Percentiles rank a stretch among this genome's conserved stretches.
Evolutionary conservation across 2,888 invertebrate species (phyloP).

Genomic region (Chloroclysta siterata): DNA sequence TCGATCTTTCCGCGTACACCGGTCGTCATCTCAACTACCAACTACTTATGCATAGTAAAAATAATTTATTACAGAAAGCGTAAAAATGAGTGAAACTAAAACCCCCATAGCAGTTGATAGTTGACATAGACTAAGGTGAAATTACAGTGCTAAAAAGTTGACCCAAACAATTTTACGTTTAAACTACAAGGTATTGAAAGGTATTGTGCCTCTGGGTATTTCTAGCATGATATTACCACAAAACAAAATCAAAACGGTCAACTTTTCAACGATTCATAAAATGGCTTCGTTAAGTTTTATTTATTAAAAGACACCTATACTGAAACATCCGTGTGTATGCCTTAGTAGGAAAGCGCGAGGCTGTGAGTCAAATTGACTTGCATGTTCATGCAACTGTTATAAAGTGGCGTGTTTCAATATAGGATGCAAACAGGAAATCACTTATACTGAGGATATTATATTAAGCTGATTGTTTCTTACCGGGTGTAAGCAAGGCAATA

Average conservation of each 20-base stretch:
- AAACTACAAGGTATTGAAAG: slow-evolving; percentile 2
- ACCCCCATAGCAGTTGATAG: slow-evolving; percentile 81
- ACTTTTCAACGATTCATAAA: slow-evolving; percentile 70
- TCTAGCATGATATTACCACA: slow-evolving; percentile 4
- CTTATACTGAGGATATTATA: slow-evolving; percentile 83
- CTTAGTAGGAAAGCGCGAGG: slow-evolving; percentile 52
- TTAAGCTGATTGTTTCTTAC: slow-evolving; percentile 84
- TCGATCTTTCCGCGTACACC: slow-evolving; percentile 75
- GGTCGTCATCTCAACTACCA: slow-evolving; percentile 79
- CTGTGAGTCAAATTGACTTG: slow-evolving; percentile 48
- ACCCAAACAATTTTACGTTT: slow-evolving; percentile 26
- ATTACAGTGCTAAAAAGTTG: slow-evolving; percentile 68
- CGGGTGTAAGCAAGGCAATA: slow-evolving; percentile 85
- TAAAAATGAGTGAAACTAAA: slow-evolving; percentile 66
- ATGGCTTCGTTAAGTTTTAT: slow-evolving; percentile 75
- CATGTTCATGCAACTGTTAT: slow-evolving; percentile 54
- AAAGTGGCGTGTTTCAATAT: slow-evolving; percentile 74
- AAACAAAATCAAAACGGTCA: slow-evolving; percentile 48
- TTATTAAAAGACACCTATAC: slow-evolving; percentile 69
- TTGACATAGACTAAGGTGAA: slow-evolving; percentile 76
- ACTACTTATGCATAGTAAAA: slow-evolving; percentile 69
- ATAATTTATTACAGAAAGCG: slow-evolving; percentile 61
- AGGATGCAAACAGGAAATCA: slow-evolving; percentile 76
- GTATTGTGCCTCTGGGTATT: slow-evolving; percentile 4
- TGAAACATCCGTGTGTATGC: slow-evolving; percentile 68